phyloP scores from a whole-genome alignment of 2,888 invertebrate genomes.

The Catocala nupta region DNA sequence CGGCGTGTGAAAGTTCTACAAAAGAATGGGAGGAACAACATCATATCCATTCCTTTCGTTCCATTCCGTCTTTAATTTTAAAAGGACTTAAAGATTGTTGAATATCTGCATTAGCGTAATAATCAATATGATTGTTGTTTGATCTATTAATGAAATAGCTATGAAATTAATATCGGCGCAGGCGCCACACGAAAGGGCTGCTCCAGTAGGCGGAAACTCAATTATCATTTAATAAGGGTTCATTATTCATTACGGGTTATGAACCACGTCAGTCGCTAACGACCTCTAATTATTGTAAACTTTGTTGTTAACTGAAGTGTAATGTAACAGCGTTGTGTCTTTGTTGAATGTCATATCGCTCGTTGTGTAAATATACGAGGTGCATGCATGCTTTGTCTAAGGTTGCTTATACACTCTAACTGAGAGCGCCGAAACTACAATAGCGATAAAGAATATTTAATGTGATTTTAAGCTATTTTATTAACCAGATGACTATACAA shows the following conservation, averaged over 20 bases:
- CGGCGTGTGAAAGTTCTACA: no score
- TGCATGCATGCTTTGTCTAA: no score
- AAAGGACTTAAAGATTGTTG: no score
- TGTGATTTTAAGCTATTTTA: no score
- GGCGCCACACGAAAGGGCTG: background rate
- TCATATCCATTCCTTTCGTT: no score
- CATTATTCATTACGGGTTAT: constrained; percentile 40
- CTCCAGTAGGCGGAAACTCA: constrained; percentile 35
- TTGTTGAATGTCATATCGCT: background rate
- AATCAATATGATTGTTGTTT: background rate
- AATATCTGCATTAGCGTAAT: no score
- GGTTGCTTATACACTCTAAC: no score
- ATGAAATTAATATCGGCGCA: background rate
- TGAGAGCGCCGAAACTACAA: no score
- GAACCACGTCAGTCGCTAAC: constrained; percentile 52
- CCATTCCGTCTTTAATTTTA: no score
- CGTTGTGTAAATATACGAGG: background rate
- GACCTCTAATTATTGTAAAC: constrained; percentile 58
- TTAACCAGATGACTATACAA: no score
- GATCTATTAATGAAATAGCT: background rate
- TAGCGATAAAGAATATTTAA: no score
- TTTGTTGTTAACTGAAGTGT: constrained; percentile 25
- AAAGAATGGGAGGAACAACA: no score
- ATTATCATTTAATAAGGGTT: constrained; percentile 45
- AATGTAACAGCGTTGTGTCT: constrained; percentile 23